Evolutionary conservation across 1,140 invertebrate genomes (phyloP), one percentile per base, ranked within the genome.

Genomic region (Spodoptera litura): DNA sequence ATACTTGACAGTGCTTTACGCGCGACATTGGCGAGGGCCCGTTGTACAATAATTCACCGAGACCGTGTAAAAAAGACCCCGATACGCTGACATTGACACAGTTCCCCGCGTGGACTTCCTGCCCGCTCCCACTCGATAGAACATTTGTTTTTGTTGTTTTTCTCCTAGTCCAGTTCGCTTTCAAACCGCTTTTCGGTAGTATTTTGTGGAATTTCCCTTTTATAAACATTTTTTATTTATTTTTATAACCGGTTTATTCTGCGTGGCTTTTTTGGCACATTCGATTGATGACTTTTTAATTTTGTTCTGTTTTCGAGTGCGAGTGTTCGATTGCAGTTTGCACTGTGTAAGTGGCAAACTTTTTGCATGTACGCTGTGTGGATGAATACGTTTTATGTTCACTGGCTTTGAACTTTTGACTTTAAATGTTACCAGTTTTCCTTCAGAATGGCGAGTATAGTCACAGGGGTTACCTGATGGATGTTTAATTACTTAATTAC

Each of bases 41-140:
- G 44, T 20, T 56, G 52, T 74, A 72, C 70, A 82, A 79, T 85
- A 84, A 83, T 85, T 83, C 84, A 83, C 77, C 78, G 79, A 84
- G 82, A 86, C 85, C 81, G 76, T 85, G 84, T 86, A 86, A 89
- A 84, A 74, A 85, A 83, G 83, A 79, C 81, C 81, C 79, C 84
- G 85, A 86, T 85, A 86, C 81, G 85, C 79, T 87, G 89, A 89
- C 91, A 93, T 90, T 93, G 91, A 92, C 90, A 93, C 87, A 92
- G 81, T 88, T 93, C 81, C 78, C 78, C 79, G 84, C 64, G 82
- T 80, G 77, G 84, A 87, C 84, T 90, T 89, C 88, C 89, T 89
- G 85, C 83, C 76, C 79, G 76, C 74, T 79, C 81, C 76, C 81
- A 75, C 73, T 59, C 81, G 71, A 77, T 66, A 74, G 74, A 59